Evolutionary conservation across 2,888 invertebrate species (phyloP), one percentile per base, ranked within the genome.

Genomic region (Nomada flava): DNA sequence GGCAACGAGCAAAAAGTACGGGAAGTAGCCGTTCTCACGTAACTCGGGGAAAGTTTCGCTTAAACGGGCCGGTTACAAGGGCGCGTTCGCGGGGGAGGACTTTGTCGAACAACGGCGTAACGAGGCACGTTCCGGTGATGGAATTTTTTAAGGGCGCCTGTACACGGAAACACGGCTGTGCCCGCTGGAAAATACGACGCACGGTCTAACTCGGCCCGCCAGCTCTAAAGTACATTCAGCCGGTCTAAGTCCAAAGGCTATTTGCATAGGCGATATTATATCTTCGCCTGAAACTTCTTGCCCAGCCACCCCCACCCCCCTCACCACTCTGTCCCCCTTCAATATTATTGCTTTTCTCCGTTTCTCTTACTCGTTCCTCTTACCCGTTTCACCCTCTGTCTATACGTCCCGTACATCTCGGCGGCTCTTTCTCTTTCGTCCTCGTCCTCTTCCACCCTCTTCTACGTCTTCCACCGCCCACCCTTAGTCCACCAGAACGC

Each of bases 211-310:
- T 88, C 83, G 83, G 82, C 79, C 85, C 78, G 82, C 86, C 87
- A 80, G 79, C 82, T 84, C 88, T 86, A 91, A 93, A 91, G 92
- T 92, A 93, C 90, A 92, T 92, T 91, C 91, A 92, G 91, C 91
- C 92, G 92, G 92, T 93, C 92, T 92, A 92, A 93, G 92, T 93
- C 93, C 92, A 92, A 92, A 91, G 93, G 93, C 92, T 93, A 93
- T 93, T 93, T 93, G 93, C 93, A 93, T 93, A 93, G 93, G 91
- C 93, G 92, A 93, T 93, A 93, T 93, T 93, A 93, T 93, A 93
- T 92, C 92, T 89, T 89, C 86, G 87, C 88, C 85, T 63, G 84
- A 85, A 85, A 89, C 86, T 77, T 76, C 79, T 70, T 77, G 76
- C 74, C 68, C 77, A 72, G 83, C 64, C 83, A 44, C 67, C 76